Evolutionary conservation across 1,140 invertebrate genomes (phyloP).

Genomic region (Scaptodrosophila lebanonensis): DNA sequence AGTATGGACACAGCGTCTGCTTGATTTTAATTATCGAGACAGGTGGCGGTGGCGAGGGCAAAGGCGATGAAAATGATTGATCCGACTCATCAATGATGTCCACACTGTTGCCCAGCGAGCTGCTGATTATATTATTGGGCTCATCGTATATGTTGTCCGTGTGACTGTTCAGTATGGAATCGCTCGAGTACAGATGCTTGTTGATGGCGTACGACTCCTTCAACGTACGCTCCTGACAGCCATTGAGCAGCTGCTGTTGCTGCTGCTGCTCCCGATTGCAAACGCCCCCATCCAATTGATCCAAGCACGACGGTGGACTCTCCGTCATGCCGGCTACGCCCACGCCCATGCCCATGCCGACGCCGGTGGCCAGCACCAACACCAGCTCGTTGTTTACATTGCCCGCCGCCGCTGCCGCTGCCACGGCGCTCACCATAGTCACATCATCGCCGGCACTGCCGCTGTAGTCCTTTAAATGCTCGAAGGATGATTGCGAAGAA

Average conservation of each 20-base stretch:
- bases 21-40: constrained; percentile 62
- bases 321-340: no score
- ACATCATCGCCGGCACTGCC: constrained; percentile 24
- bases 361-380: constrained; percentile 40
- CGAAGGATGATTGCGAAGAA: constrained; percentile 70
- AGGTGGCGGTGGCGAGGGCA: constrained; percentile 62
- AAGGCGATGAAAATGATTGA: constrained; percentile 54
- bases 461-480: constrained; percentile 54
- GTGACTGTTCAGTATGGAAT: constrained; percentile 69
- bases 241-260: constrained; percentile 15
- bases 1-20: constrained; percentile 64
- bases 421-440: constrained; percentile 33
- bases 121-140: constrained; percentile 71
- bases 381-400: constrained; percentile 34
- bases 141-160: constrained; percentile 76
- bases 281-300: background rate
- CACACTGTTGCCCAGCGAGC: constrained; percentile 64
- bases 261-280: constrained; percentile 6
- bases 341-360: no score
- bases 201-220: constrained; percentile 72
- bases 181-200: constrained; percentile 72
- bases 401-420: constrained; percentile 14
- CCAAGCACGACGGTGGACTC: background rate
- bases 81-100: constrained; percentile 63
- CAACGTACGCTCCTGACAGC: constrained; percentile 26